Evolutionary conservation across 2,113 vertebrate genomes (phyloP).

Genomic region (Eolophus roseicapilla): DNA sequence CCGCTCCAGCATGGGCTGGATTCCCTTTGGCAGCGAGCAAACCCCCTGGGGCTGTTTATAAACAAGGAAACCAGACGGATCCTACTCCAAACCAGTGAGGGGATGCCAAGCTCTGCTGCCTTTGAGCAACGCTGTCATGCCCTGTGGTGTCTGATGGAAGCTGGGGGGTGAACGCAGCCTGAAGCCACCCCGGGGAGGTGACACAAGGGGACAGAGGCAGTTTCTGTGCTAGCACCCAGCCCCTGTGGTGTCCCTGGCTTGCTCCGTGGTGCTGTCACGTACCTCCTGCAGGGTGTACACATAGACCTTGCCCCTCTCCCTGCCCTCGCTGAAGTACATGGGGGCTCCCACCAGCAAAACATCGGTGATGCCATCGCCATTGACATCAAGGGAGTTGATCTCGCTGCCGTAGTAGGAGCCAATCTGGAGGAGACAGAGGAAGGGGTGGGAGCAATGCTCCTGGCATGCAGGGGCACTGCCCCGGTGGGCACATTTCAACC

Average conservation of each 20-base stretch:
- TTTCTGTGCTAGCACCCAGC: accelerated
- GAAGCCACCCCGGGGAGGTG: background rate
- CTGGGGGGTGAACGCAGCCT: accelerated
- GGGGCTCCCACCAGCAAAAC: slow-evolving; percentile 91
- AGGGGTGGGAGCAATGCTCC: accelerated
- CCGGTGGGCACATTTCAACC: accelerated
- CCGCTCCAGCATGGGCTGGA: background rate
- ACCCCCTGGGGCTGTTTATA: background rate
- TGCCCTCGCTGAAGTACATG: slow-evolving; percentile 92
- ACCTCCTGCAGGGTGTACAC: slow-evolving; percentile 84
- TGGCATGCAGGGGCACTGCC: accelerated
- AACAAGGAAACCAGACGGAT: background rate
- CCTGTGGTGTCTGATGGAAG: background rate
- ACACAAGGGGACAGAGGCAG: background rate
- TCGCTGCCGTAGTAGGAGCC: slow-evolving; percentile 96
- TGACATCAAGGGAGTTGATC: slow-evolving; percentile 85
- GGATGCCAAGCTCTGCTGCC: background rate
- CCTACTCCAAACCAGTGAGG: background rate
- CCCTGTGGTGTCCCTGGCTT: accelerated
- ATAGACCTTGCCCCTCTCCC: slow-evolving; percentile 90
- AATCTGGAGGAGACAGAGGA: slow-evolving; percentile 76
- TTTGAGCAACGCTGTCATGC: background rate
- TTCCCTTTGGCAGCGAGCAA: background rate
- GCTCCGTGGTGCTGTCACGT: accelerated
- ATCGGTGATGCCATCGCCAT: slow-evolving; percentile 86